Conservation (phyloP, 2,888 invertebrate genomes). For the Patella caerulea region DNA sequence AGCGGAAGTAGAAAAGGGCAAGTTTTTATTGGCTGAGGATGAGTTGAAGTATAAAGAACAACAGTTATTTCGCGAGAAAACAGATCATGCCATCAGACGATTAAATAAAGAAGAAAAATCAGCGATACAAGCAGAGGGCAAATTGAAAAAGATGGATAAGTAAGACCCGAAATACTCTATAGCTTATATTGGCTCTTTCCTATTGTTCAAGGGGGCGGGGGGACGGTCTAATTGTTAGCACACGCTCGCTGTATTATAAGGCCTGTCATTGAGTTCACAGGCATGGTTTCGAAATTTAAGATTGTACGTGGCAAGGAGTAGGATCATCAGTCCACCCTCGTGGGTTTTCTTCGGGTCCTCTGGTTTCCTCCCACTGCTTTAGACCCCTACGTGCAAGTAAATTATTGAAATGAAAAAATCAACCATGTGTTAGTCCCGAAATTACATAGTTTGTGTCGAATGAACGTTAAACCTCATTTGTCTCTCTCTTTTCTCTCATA, state of each 20-base stretch:
- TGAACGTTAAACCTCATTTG: too few species aligned
- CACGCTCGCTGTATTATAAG: background rate
- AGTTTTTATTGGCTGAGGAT: slow-evolving; percentile 64
- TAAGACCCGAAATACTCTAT: slow-evolving; percentile 18
- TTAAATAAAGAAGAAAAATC: slow-evolving; percentile 60
- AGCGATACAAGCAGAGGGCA: slow-evolving; percentile 49
- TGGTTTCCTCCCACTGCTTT: too few species aligned
- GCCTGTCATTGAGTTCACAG: too few species aligned
- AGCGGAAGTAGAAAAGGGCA: slow-evolving; percentile 67
- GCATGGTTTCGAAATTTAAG: background rate
- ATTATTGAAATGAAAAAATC: too few species aligned
- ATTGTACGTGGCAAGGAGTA: background rate
- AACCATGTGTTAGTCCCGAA: too few species aligned
- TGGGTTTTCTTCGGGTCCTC: too few species aligned
- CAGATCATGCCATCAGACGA: slow-evolving; percentile 55
- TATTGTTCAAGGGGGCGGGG: slow-evolving; percentile 12
- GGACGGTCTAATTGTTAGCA: slow-evolving; percentile 15
- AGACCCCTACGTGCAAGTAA: too few species aligned
- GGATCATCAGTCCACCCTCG: too few species aligned
- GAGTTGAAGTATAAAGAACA: slow-evolving; percentile 64
- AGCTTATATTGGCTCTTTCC: background rate
- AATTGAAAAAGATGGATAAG: slow-evolving; percentile 44
- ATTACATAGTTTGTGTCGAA: too few species aligned
- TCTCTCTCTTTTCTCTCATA: too few species aligned
- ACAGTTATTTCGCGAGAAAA: slow-evolving; percentile 57